A percentile compares a stretch with the other conserved stretches of the same genome.
Conservation (phyloP, 1,140 invertebrate species). For the Andrena cerasifolii region DNA sequence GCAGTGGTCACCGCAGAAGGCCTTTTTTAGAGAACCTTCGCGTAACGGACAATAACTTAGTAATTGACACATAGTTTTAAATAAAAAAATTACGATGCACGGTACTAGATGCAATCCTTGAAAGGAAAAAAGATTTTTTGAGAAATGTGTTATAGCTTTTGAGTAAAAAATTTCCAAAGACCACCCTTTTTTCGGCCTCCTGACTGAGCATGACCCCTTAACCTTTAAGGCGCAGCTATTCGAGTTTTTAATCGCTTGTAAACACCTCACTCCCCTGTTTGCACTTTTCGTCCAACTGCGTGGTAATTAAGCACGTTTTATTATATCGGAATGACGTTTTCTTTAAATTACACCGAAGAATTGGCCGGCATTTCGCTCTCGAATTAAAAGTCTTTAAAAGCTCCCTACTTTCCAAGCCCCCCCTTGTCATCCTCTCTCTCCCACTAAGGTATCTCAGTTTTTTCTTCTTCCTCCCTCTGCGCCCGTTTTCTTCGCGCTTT, state of each 20-base stretch:
- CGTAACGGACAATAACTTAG: too few relatives aligned
- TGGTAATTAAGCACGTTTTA: constrained; percentile 6
- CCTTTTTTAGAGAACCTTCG: too few relatives aligned
- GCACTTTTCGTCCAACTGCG: not conserved
- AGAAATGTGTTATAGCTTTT: too few relatives aligned
- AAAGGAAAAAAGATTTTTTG: too few relatives aligned
- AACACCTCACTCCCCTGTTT: not conserved
- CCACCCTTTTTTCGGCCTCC: too few relatives aligned
- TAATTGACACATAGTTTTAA: too few relatives aligned
- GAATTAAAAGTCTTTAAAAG: constrained; percentile 63
- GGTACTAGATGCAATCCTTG: too few relatives aligned
- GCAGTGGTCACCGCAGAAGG: too few relatives aligned
- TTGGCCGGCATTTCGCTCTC: constrained; percentile 28
- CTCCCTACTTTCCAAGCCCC: constrained; percentile 15
- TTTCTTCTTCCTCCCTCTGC: constrained; percentile 19
- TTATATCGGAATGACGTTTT: not conserved
- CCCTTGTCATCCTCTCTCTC: not conserved
- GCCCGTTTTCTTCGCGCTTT: not conserved
- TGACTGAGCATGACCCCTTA: too few relatives aligned
- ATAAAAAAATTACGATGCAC: too few relatives aligned
- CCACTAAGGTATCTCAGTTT: too few relatives aligned
- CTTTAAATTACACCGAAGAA: constrained; percentile 26
- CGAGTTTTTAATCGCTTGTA: not conserved
- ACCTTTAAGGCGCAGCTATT: not conserved
- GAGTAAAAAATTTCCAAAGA: too few relatives aligned